A percentile compares a stretch with the other conserved stretches of the same genome.
phyloP scores from a whole-genome alignment of 2,797 vertebrate genomes.

The Jordanella pulchra region DNA sequence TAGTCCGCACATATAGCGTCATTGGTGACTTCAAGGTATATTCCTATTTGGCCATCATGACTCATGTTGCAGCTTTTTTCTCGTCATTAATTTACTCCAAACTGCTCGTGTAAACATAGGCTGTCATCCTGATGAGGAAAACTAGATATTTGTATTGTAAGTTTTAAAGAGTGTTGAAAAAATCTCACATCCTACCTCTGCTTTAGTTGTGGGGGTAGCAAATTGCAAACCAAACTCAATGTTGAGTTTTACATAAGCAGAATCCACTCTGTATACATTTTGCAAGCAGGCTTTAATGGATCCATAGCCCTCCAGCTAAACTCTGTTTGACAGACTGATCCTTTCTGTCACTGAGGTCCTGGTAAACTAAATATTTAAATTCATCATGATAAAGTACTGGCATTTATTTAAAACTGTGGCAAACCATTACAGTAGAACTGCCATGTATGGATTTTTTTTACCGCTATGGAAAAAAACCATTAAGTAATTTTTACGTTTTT shows the following conservation, averaged over 20 bases:
- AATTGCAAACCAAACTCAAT: slow-evolving; percentile 48
- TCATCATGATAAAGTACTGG: slow-evolving; percentile 58
- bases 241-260: slow-evolving; percentile 41
- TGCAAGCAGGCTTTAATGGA: slow-evolving; percentile 19
- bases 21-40: slow-evolving; percentile 37
- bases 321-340: slow-evolving; percentile 51
- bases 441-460: neutral
- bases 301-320: slow-evolving; percentile 29
- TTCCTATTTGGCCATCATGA: slow-evolving; percentile 36
- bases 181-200: slow-evolving; percentile 20
- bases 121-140: slow-evolving; percentile 28
- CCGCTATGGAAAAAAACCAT: neutral
- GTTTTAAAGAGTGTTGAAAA: slow-evolving; percentile 23
- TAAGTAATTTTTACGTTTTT: neutral
- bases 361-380: slow-evolving; percentile 80
- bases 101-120: slow-evolving; percentile 32
- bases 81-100: slow-evolving; percentile 39
- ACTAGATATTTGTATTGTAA: neutral
- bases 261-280: slow-evolving; percentile 7
- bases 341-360: slow-evolving; percentile 39
- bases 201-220: slow-evolving; percentile 40
- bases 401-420: slow-evolving; percentile 73
- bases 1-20: slow-evolving; percentile 20
- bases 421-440: slow-evolving; percentile 55
- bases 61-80: slow-evolving; percentile 37